Base-by-base conservation (phyloP, 2,113 vertebrate species). In the Lampris incognitus region DNA sequence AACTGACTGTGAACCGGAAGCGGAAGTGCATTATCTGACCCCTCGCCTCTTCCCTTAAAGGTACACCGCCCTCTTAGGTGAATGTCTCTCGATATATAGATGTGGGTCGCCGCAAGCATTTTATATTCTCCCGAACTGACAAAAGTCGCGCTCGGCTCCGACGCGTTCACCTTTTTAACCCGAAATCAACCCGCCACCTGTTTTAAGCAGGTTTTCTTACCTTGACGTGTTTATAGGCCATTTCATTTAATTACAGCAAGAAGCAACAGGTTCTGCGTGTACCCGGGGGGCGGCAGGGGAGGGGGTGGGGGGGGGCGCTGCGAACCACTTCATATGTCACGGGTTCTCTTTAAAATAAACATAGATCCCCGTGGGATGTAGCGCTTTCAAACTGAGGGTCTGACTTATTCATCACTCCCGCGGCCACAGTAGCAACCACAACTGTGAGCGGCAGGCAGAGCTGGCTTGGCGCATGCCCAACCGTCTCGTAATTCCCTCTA, bases 401-500 rank as follows among this genome's bases (percentile, higher is more conserved):
- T 64, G 60, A 69, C 74, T 71, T 63, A 44, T 57, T 58, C n/a
- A 58, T 69, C 13, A n/a, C 50, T 13, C 3, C 4, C 54, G 52
- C 82, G 76, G 40, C 5, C 50, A 79, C 56, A 48, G 54, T 48
- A 81, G 40, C 39, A 79, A 72, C 64, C 57, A 63, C 52, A 78
- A 78, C 38, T 71, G 69, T 54, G 13, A 54, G 51, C 5, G 61
- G 70, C 74, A 69, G 69, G 71, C 78, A 68, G 67, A 70, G 73
- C 71, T 67, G 6, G 42, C 66, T 69, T 83, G 82, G 84, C 39
- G 50, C 9, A 72, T 11, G 52, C 58, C 5, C 9, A 13, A 49
- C 36, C 79, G 78, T 85, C 83, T 87, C 83, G 70, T 87, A 88
- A 84, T 84, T 63, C 79, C 58, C 79, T 65, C 75, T 91, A 93